These are phyloP conservation scores for Pimephales promelas DNA, from an alignment of 2,113 vertebrate genomes.

Conservation along the genomic window DNA sequence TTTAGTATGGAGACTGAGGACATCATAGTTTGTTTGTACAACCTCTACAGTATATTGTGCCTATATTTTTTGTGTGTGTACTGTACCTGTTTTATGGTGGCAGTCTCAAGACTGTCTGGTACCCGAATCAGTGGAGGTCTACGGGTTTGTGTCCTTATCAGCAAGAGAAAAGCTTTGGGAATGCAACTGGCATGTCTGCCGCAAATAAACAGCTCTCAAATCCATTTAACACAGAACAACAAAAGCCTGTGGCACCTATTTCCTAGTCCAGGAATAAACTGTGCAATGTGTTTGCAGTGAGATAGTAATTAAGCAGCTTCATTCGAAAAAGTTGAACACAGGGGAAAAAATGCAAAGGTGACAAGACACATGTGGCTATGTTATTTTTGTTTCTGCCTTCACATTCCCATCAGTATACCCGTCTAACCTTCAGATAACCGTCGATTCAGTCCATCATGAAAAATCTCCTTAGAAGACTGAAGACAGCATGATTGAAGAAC, in stretches of 20 bases:
- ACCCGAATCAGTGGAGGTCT: neutral
- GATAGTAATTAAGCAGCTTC: constrained; percentile 59
- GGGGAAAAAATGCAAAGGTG: constrained; percentile 18
- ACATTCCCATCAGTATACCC: neutral
- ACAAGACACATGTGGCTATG: neutral
- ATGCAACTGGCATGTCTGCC: constrained; percentile 40
- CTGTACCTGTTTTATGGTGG: constrained; percentile 17
- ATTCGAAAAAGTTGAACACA: constrained; percentile 21
- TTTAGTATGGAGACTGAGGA: neutral
- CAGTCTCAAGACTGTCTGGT: constrained; percentile 14
- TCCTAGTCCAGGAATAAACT: constrained; percentile 51
- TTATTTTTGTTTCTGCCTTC: neutral
- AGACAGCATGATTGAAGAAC: neutral
- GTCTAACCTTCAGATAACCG: constrained; percentile 31
- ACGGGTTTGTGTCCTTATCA: constrained; percentile 39
- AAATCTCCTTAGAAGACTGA: neutral
- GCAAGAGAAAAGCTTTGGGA: constrained; percentile 37
- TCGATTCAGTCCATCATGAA: constrained; percentile 11
- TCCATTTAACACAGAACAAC: constrained; percentile 52
- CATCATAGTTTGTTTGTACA: neutral
- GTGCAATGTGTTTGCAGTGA: constrained; percentile 55
- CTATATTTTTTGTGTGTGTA: neutral
- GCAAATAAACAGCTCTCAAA: constrained; percentile 56
- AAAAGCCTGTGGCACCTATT: constrained; percentile 43
- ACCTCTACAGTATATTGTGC: neutral